A percentile compares a stretch with the other conserved stretches of the same genome.
phyloP scores from a whole-genome alignment of 2,888 invertebrate species.

The Hartigia nigra region DNA sequence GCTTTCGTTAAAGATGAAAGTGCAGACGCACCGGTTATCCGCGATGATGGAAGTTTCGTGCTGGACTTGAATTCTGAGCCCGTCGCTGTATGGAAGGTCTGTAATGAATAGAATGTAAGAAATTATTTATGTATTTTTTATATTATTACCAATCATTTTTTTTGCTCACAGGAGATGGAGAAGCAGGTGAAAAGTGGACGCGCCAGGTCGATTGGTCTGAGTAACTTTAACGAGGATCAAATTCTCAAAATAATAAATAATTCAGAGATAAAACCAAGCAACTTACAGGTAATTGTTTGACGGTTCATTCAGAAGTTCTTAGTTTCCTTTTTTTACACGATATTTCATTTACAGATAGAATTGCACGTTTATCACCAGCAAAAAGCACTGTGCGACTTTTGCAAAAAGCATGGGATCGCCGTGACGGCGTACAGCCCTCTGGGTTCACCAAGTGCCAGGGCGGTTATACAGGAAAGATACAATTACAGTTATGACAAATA shows the following conservation, averaged over 20 bases:
- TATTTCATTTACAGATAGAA: conserved; percentile 69
- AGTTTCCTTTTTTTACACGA: not conserved
- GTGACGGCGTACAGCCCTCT: conserved; percentile 80
- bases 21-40: conserved; percentile 68
- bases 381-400: conserved; percentile 72
- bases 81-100: conserved; percentile 78
- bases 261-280: conserved; percentile 76
- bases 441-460: conserved; percentile 78
- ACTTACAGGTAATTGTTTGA: conserved; percentile 68
- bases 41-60: conserved; percentile 71
- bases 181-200: conserved; percentile 74
- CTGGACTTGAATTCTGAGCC: conserved; percentile 75
- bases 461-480: conserved; percentile 73
- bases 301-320: not conserved
- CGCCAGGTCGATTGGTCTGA: conserved; percentile 79
- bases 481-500: conserved; percentile 71
- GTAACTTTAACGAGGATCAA: conserved; percentile 82
- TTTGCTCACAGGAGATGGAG: conserved; percentile 74
- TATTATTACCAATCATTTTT: not conserved
- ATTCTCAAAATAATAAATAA: conserved; percentile 72
- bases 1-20: conserved; percentile 71
- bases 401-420: conserved; percentile 72
- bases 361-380: conserved; percentile 84
- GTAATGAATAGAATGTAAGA: conserved; percentile 16
- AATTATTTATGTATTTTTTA: not conserved